These are phyloP conservation scores for Drosophila nigricruria DNA, from an alignment of 2,888 invertebrate species.

Conservation along the genomic window DNA sequence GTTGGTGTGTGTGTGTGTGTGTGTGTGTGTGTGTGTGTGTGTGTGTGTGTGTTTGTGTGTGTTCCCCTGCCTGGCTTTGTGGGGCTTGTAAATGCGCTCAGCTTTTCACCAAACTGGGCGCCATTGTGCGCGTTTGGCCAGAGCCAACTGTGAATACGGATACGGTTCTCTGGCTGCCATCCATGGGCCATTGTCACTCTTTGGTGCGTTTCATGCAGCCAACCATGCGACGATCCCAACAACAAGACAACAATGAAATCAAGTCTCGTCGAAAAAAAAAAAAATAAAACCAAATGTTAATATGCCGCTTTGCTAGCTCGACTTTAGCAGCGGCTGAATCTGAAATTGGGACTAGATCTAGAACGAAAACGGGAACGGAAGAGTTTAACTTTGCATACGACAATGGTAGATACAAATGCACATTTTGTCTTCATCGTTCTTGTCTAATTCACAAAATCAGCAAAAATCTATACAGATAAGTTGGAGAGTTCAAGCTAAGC, in stretches of 20 bases:
- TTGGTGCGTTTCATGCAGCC: conserved; percentile 68
- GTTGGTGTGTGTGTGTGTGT: conserved; percentile 7
- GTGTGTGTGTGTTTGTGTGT: conserved; percentile 24
- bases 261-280: conserved; percentile 34
- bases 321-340: conserved; percentile 11
- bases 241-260: conserved; percentile 43
- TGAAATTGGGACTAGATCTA: conserved; percentile 20
- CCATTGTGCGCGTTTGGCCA: conserved; percentile 55
- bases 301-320: conserved; percentile 42
- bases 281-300: conserved; percentile 49
- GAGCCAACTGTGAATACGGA: conserved; percentile 60
- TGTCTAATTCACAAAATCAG: conserved; percentile 37
- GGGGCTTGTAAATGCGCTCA: conserved; percentile 58
- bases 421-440: conserved; percentile 17
- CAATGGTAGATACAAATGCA: conserved; percentile 31
- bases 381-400: conserved; percentile 48
- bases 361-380: conserved; percentile 9
- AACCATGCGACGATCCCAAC: conserved; percentile 63
- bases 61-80: conserved; percentile 27
- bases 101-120: conserved; percentile 67
- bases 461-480: background rate
- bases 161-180: conserved; percentile 61
- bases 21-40: conserved; percentile 8
- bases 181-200: conserved; percentile 67
- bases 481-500: background rate